Evolutionary conservation across 2,888 invertebrate genomes (phyloP).

Genomic region (Hemithea aestivaria): DNA sequence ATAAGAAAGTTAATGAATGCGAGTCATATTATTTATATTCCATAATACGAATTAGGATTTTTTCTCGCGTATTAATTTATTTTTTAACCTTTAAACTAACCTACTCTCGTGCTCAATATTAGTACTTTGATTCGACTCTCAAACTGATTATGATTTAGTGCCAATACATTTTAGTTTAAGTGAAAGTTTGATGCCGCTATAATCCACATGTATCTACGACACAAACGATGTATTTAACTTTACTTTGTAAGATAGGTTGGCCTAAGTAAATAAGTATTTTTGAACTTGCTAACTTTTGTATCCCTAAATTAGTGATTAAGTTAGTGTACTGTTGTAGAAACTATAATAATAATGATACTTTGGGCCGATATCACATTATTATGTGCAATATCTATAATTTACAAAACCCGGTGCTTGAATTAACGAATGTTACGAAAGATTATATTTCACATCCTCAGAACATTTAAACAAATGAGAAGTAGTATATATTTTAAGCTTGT

Average conservation of each 20-base stretch:
- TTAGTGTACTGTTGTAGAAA: slow-evolving; percentile 25
- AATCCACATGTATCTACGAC: slow-evolving; percentile 40
- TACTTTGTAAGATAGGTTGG: slow-evolving; percentile 58
- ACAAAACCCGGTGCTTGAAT: slow-evolving; percentile 59
- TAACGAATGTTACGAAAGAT: slow-evolving; percentile 33
- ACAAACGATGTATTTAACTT: slow-evolving; percentile 47
- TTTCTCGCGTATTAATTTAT: slow-evolving; percentile 18
- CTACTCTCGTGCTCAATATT: slow-evolving; percentile 48
- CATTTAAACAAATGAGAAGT: slow-evolving; percentile 50
- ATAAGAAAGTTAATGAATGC: slow-evolving; percentile 31
- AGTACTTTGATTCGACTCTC: slow-evolving; percentile 35
- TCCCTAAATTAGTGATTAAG: slow-evolving; percentile 41
- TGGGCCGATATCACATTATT: slow-evolving; percentile 27
- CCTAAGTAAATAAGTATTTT: slow-evolving; percentile 70
- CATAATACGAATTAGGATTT: slow-evolving; percentile 24
- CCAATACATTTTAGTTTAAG: slow-evolving; percentile 69
- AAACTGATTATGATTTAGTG: slow-evolving; percentile 68
- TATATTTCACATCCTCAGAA: slow-evolving; percentile 60
- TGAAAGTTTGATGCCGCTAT: slow-evolving; percentile 47
- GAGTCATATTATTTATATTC: slow-evolving; percentile 40
- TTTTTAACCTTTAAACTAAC: slow-evolving; percentile 25
- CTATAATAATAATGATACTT: slow-evolving; percentile 28
- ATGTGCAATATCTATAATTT: slow-evolving; percentile 60
- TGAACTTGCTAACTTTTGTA: slow-evolving; percentile 38
- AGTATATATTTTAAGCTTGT: slow-evolving; percentile 49